These are phyloP conservation scores for Mizuhopecten yessoensis DNA, from an alignment of 1,140 invertebrate genomes.

Conservation along the genomic window DNA sequence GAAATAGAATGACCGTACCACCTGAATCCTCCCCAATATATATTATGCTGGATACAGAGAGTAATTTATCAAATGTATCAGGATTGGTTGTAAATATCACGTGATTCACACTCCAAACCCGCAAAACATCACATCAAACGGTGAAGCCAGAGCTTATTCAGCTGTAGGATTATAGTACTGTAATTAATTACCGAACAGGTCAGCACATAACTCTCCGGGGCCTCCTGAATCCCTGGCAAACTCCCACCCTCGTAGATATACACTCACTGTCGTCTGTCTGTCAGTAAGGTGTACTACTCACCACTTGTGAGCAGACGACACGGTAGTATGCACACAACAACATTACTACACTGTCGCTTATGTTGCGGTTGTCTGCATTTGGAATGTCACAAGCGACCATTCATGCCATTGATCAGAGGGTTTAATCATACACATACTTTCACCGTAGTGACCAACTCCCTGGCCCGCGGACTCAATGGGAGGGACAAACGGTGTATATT, in stretches of 20 bases:
- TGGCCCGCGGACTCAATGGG: slow-evolving; percentile 28
- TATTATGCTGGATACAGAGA: slow-evolving; percentile 57
- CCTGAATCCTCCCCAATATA: slow-evolving; percentile 61
- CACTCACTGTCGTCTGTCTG: slow-evolving; percentile 22
- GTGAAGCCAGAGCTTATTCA: slow-evolving; percentile 28
- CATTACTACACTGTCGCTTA: slow-evolving; percentile 33
- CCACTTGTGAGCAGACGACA: slow-evolving; percentile 18
- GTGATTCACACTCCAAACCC: slow-evolving; percentile 48
- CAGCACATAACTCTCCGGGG: slow-evolving; percentile 22
- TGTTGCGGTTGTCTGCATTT: slow-evolving; percentile 19
- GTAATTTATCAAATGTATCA: slow-evolving; percentile 62
- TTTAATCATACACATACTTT: slow-evolving; percentile 40
- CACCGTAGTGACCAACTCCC: slow-evolving; percentile 36
- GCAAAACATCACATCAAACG: slow-evolving; percentile 38
- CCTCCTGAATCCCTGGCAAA: slow-evolving; percentile 23
- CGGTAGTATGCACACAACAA: slow-evolving; percentile 23
- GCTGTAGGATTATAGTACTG: slow-evolving; percentile 26
- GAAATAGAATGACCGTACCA: slow-evolving; percentile 53
- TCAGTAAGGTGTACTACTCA: slow-evolving; percentile 33
- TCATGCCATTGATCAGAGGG: slow-evolving; percentile 24
- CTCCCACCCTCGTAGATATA: slow-evolving; percentile 24
- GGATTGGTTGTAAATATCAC: slow-evolving; percentile 64
- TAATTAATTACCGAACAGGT: slow-evolving; percentile 34
- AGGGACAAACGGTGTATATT: not conserved
- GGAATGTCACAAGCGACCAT: slow-evolving; percentile 28